phyloP scores from a whole-genome alignment of 2,797 vertebrate species.

The Gambelia wislizenii region DNA sequence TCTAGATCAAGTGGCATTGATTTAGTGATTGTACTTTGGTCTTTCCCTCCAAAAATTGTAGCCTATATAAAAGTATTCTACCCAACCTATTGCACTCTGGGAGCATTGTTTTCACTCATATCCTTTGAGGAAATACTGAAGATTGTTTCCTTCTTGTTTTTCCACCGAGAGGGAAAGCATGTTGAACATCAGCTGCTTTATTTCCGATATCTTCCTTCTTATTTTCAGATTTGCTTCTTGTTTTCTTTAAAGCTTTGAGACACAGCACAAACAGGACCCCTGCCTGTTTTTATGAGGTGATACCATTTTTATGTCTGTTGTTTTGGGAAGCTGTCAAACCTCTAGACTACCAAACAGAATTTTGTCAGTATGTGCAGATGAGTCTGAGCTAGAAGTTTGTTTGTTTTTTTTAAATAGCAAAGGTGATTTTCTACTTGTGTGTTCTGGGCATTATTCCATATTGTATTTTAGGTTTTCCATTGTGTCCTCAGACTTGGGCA shows the following conservation, averaged over 20 bases:
- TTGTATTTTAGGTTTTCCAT: not conserved
- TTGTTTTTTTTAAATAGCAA: no score
- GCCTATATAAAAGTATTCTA: no score
- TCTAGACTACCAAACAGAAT: not conserved
- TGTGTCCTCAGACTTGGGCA: not conserved
- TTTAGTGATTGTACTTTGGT: not conserved
- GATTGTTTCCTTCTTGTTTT: not conserved
- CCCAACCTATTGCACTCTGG: not conserved
- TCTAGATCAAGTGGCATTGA: not conserved
- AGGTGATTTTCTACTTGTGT: not conserved
- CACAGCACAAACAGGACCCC: not conserved
- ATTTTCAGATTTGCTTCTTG: not conserved
- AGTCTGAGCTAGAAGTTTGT: not conserved
- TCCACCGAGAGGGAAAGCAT: not conserved
- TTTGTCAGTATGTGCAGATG: not conserved
- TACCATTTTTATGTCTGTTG: conserved; percentile 39
- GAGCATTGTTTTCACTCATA: not conserved
- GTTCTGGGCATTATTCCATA: not conserved
- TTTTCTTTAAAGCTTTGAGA: conserved; percentile 5
- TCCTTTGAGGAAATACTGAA: conserved; percentile 10
- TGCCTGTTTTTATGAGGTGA: conserved; percentile 5
- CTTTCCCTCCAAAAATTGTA: not conserved
- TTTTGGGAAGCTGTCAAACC: not conserved
- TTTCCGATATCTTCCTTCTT: not conserved
- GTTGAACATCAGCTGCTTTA: not conserved